Base-by-base conservation (phyloP, 2,113 vertebrate species). In the Mixornis gularis region DNA sequence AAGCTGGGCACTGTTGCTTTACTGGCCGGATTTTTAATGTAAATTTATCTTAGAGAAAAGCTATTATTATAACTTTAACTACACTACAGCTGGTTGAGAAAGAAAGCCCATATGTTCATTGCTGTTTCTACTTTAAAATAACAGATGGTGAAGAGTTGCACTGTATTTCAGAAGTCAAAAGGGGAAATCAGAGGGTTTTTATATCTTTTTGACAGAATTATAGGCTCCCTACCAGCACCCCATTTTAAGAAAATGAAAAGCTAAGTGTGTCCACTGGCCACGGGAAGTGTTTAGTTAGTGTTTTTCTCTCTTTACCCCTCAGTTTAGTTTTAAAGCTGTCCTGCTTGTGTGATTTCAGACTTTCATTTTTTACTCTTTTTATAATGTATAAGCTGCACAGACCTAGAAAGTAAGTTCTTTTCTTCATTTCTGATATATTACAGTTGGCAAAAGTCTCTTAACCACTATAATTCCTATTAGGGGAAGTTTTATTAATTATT, bases 41-140 rank as follows among this genome's bases (percentile, higher is more conserved):
- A 98, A 98, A 97, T 97, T 97, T 97, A 97, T 98, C 97, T 97
- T 97, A 97, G 92, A 95, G 94, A 96, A 97, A 98, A 95, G 94
- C 97, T 97, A 97, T 98, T 98, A 97, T 98, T 98, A 97, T 97
- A 98, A 97, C 97, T 97, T 98, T 98, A 98, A 98, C 97, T 98
- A 98, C 97, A 97, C 95, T 97, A 92, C 98, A 98, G 97, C 98
- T 98, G 98, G 94, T 97, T 97, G 96, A 96, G 95, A 97, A 97
- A 97, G 95, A 96, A 97, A 96, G 96, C 92, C 97, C 98, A 98
- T 98, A 98, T 98, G 98, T 94, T 98, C 97, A 53, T 97, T 97
- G 95, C 97, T 96, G 96, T 97, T 97, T 97, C 89, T 94, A 64
- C 96, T 97, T 96, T 95, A 96, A 97, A 97, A 97, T 98, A 98